phyloP scores from a whole-genome alignment of 2,113 vertebrate genomes.

The Neolamprologus toae region DNA sequence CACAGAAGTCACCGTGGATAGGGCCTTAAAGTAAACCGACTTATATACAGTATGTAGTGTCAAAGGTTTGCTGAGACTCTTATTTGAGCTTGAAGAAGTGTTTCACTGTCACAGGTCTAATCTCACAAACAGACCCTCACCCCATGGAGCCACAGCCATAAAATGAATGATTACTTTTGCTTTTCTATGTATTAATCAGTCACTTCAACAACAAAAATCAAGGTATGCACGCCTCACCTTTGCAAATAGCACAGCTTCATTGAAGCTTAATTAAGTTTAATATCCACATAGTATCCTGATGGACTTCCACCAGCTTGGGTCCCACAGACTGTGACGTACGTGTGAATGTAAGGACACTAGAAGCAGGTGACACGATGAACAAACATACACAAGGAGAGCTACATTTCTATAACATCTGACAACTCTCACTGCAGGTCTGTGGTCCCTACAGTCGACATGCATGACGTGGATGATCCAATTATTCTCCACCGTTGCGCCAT shows the following conservation, averaged over 20 bases:
- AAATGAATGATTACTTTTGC: not conserved
- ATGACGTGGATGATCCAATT: not conserved
- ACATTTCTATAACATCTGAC: not conserved
- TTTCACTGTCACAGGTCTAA: not conserved
- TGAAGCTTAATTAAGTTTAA: not conserved
- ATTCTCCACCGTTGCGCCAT: not conserved
- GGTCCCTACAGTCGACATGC: not conserved
- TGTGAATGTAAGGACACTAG: slow-evolving; percentile 22
- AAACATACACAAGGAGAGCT: not conserved
- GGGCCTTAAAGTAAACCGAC: not conserved
- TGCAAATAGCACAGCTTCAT: not conserved
- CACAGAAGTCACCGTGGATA: not conserved
- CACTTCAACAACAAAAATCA: not conserved
- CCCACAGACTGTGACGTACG: not conserved
- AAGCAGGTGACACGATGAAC: slow-evolving; percentile 20
- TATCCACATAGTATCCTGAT: not conserved
- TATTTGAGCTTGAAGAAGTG: not conserved
- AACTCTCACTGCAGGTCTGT: not conserved
- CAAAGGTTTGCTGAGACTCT: not conserved
- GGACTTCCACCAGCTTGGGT: not conserved
- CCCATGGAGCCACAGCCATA: not conserved
- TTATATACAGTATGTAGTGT: not conserved
- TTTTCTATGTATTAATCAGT: not conserved
- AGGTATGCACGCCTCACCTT: not conserved
- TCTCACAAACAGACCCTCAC: not conserved